phyloP scores from a whole-genome alignment of 2,888 invertebrate species.

The Epistrophe grossulariae region DNA sequence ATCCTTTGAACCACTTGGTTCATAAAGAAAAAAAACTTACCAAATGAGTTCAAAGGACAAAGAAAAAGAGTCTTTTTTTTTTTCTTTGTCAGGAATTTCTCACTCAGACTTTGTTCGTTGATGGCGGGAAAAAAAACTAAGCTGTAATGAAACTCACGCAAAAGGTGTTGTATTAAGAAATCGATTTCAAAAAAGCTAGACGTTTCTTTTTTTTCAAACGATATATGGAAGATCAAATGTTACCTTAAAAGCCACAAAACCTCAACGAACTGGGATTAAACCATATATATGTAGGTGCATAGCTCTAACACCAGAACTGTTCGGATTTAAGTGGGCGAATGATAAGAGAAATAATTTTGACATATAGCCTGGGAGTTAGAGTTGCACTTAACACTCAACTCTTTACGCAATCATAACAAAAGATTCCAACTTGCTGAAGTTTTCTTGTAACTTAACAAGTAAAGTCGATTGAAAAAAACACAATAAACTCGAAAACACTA shows the following conservation, averaged over 20 bases:
- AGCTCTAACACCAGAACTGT: background rate
- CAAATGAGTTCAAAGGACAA: background rate
- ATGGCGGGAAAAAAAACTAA: background rate
- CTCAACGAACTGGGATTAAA: background rate
- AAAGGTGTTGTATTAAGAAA: slow-evolving; percentile 12
- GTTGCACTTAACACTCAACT: no score
- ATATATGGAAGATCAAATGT: slow-evolving; percentile 2
- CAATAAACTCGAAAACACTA: no score
- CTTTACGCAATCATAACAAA: no score
- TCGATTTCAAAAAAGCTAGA: background rate
- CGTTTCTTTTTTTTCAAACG: background rate
- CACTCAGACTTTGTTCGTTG: background rate
- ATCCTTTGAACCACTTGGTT: background rate
- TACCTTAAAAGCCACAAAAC: slow-evolving; percentile 12
- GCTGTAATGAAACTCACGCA: background rate
- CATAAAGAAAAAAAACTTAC: background rate
- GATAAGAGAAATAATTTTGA: slow-evolving; percentile 2
- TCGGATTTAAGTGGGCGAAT: slow-evolving; percentile 2
- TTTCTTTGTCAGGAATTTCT: background rate
- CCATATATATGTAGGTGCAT: background rate
- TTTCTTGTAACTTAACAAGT: no score
- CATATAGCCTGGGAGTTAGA: background rate
- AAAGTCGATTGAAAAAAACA: no score
- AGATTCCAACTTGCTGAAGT: no score
- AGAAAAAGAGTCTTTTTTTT: background rate